phyloP scores from a whole-genome alignment of 2,113 vertebrate species.

The Vidua macroura region DNA sequence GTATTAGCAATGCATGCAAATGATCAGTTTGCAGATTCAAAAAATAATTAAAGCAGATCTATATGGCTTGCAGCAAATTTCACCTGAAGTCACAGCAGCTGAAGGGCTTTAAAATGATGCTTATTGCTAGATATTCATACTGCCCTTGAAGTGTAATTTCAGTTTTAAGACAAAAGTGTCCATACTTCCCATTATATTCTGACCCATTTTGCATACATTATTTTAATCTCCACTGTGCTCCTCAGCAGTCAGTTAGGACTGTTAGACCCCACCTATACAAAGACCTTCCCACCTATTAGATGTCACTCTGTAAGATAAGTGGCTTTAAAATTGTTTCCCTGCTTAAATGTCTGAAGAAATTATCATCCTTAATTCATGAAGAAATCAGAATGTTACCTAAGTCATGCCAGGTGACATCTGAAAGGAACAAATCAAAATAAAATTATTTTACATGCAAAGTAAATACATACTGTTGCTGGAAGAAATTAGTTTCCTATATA shows the following conservation, averaged over 20 bases:
- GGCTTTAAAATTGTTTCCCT: neutral
- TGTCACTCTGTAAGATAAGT: neutral
- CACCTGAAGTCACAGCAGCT: neutral
- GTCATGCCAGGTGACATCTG: neutral
- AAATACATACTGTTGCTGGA: neutral
- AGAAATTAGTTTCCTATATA: neutral
- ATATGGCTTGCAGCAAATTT: neutral
- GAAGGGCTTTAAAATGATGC: neutral
- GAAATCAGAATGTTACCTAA: neutral
- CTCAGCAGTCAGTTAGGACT: neutral
- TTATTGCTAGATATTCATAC: neutral
- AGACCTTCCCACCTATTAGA: neutral
- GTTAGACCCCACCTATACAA: neutral
- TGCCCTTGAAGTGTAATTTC: neutral
- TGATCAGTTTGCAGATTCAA: neutral
- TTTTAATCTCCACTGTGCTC: neutral
- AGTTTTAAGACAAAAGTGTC: neutral
- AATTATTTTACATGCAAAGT: neutral
- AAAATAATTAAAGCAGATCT: conserved; percentile 11
- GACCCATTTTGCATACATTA: neutral
- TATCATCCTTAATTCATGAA: neutral
- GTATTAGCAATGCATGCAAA: conserved; percentile 31
- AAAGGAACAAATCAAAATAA: neutral
- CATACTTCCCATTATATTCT: neutral
- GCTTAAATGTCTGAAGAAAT: neutral